Evolutionary conservation across 2,888 invertebrate species (phyloP), one percentile per base, ranked within the genome.

Genomic region (Cerastis leucographa): DNA sequence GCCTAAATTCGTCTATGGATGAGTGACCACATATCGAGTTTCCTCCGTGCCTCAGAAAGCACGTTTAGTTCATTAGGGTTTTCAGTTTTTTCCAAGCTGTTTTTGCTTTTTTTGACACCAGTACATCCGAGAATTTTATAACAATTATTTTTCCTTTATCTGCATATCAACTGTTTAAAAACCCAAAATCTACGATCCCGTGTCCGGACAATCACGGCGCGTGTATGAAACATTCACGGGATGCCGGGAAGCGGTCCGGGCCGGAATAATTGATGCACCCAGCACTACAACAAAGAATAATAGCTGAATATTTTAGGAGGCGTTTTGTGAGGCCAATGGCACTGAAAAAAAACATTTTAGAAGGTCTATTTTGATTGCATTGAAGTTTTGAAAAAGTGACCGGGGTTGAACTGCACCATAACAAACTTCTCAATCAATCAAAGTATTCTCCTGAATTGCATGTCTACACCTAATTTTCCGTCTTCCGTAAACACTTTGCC

Each of bases 231-330:
- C 77, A 89, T 88, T 88, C 89, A 88, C 84, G 72, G 66, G 78
- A 81, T 81, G 83, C 82, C 85, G 78, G 86, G 74, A 74, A 85
- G 73, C 83, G 74, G 78, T 76, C 78, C 84, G 80, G 74, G 67
- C 35, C 19, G 74, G 83, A 88, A 88, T 88, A 88, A 88, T 87
- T 89, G 87, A 88, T 88, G 84, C 54, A 77, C 74, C 64, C 78
- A 84, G 79, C 85, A 84, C 89, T 86, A 88, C 80, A 81, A 85
- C 87, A 84, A 84, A 87, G 88, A 86, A 88, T 87, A 84, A 80
- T 82, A 78, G 70, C 71, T 88, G 80, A 87, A 87, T 87, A 80
- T 78, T 87, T 88, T 74, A 87, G 70, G 29, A 56, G 73, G 71
- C 86, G 78, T 85, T 82, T 85, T 85, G 75, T 80, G 69, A 69